These are phyloP conservation scores for Potamilus streckersoni DNA, from an alignment of 1,140 invertebrate genomes.

Conservation along the genomic window DNA sequence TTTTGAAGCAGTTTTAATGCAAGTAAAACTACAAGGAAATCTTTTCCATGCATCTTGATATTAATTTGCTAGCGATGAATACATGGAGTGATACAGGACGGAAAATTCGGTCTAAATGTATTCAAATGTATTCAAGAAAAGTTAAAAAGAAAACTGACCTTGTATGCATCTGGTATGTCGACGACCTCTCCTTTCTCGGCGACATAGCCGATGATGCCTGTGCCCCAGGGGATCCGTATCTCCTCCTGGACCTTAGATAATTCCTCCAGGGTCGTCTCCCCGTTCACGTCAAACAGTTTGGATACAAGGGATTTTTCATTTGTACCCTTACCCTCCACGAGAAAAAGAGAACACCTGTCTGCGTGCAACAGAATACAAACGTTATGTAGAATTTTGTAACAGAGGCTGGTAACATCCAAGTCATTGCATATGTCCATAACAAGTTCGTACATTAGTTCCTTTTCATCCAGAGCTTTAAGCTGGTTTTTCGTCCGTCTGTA, in stretches of 20 bases:
- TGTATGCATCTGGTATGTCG: constrained; percentile 96
- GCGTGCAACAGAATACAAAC: constrained; percentile 92
- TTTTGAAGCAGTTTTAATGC: too few species aligned
- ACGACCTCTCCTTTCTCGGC: constrained; percentile 91
- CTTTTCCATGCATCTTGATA: too few species aligned
- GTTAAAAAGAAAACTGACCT: constrained; percentile 73
- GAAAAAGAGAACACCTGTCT: constrained; percentile 91
- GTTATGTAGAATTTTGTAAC: constrained; percentile 96
- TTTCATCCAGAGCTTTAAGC: constrained; percentile 89
- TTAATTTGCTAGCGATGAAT: too few species aligned
- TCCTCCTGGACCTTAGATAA: constrained; percentile 89
- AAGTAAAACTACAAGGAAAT: too few species aligned
- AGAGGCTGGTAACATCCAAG: constrained; percentile 90
- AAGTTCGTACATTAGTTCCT: constrained; percentile 94
- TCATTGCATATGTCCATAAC: constrained; percentile 98
- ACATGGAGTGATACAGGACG: too few species aligned
- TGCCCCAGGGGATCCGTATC: constrained; percentile 85
- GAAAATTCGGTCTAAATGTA: too few species aligned
- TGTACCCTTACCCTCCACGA: constrained; percentile 79
- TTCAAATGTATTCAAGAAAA: too few species aligned
- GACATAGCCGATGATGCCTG: constrained; percentile 92
- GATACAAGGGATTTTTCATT: constrained; percentile 80
- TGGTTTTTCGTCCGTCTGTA: constrained; percentile 75
- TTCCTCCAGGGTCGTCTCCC: constrained; percentile 80
- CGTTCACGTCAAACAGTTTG: constrained; percentile 89